Evolutionary conservation across 2,113 vertebrate genomes (phyloP), one percentile per base, ranked within the genome.

Genomic region (Oophaga pumilio): DNA sequence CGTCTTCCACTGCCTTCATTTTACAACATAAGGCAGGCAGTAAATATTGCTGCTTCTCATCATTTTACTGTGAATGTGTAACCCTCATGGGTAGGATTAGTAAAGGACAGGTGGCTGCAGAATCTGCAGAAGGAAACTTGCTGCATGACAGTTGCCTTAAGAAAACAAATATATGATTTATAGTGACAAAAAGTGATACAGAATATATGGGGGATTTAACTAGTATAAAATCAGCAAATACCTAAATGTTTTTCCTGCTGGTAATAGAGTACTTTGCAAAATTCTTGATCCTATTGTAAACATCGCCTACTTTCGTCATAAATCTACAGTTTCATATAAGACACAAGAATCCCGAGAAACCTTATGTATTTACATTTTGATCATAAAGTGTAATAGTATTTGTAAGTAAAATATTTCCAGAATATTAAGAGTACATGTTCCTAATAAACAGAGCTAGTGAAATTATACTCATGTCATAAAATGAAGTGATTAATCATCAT

Each of bases 151-250:
- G 85, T 86, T 86, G 85, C 60, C 76, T 86, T 85, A 86, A 66
- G 76, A 86, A 62, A 86, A 86, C 76, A 86, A 86, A 86, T 78
- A 79, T 53, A 86, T 86, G 85, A 86, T 86, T 86, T 86, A 86
- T 86, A 78, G 62, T 79, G 76, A 86, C 57, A 86, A 52, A 62
- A 56, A 86, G 76, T 28, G 60, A 86, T 76, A 78, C 13, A 26
- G 85, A 79, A 64, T 52, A 86, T 64, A 78, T 52, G 59, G 59
- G 66, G 33, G 59, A 26, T 56, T 84, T 84, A 86, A 64, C 60
- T 26, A 66, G 73, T 78, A 86, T 53, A 79, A 86, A 78, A 86
- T 86, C 76, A 68, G 76, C 74, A 78, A 78, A 86, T 79, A 60
- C 74, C 43, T 85, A 26, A 66, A 86, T 86, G 85, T 79, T 86